phyloP scores from a whole-genome alignment of 2,797 vertebrate species.

The Todus mexicanus region DNA sequence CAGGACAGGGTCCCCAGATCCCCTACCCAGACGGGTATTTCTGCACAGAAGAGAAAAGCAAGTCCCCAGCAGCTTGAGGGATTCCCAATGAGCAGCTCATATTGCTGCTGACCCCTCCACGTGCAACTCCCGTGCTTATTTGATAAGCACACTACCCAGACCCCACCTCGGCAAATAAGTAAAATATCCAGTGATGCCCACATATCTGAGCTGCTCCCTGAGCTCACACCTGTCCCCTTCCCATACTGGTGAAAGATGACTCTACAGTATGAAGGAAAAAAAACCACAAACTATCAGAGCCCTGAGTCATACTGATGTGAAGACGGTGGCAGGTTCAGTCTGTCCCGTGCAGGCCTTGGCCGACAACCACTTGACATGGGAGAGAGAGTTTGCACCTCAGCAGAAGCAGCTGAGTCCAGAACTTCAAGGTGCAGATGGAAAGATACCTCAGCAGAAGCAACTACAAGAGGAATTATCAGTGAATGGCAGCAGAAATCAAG shows the following conservation, averaged over 20 bases:
- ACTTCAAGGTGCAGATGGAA: not conserved
- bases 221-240: not conserved
- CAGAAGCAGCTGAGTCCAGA: not conserved
- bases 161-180: not conserved
- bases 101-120: not conserved
- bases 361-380: not conserved
- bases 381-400: not conserved
- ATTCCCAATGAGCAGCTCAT: not conserved
- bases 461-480: not conserved
- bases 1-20: not conserved
- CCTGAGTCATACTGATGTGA: not conserved
- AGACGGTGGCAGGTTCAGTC: not conserved
- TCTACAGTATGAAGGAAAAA: not conserved
- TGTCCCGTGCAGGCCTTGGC: not conserved
- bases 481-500: not conserved
- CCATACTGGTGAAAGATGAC: not conserved
- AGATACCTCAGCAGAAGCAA: rapidly evolving
- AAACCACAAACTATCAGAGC: not conserved
- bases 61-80: not conserved
- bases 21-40: not conserved
- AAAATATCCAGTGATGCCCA: not conserved
- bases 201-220: not conserved
- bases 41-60: not conserved
- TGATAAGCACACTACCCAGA: not conserved
- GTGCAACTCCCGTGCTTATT: not conserved